These are phyloP conservation scores for Danio choprae DNA, from an alignment of 2,797 vertebrate species.

Conservation along the genomic window DNA sequence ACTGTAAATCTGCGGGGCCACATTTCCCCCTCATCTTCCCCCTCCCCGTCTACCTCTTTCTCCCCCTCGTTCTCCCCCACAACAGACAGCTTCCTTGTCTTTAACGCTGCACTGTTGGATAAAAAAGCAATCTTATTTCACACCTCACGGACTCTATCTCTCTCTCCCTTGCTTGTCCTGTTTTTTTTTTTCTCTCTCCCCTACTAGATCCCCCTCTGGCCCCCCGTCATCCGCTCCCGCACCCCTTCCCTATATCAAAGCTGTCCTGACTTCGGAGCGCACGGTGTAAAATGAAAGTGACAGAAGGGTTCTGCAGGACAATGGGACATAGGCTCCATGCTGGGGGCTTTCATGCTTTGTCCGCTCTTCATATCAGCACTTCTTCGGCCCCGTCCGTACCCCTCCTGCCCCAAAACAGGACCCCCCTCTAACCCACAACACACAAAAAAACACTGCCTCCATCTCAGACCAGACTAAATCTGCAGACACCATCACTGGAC, in stretches of 20 bases:
- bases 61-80: constrained; percentile 65
- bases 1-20: constrained; percentile 54
- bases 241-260: constrained; percentile 82
- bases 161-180: constrained; percentile 71
- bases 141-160: constrained; percentile 82
- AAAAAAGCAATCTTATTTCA: constrained; percentile 86
- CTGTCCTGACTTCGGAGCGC: constrained; percentile 80
- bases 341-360: constrained; percentile 84
- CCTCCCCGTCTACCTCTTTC: constrained; percentile 58
- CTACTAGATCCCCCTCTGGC: constrained; percentile 58
- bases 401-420: constrained; percentile 37
- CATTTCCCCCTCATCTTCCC: not conserved
- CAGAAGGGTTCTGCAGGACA: constrained; percentile 83
- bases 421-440: constrained; percentile 59
- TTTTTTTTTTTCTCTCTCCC: constrained; percentile 58
- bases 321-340: constrained; percentile 82
- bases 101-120: constrained; percentile 77
- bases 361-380: constrained; percentile 81
- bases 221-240: constrained; percentile 65
- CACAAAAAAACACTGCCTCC: constrained; percentile 69
- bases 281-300: constrained; percentile 85
- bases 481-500: constrained; percentile 32
- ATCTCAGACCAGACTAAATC: constrained; percentile 32
- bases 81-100: constrained; percentile 79
- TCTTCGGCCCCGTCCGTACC: constrained; percentile 69